Evolutionary conservation across 2,113 vertebrate species (phyloP).

Genomic region (Vanacampus margaritifer): DNA sequence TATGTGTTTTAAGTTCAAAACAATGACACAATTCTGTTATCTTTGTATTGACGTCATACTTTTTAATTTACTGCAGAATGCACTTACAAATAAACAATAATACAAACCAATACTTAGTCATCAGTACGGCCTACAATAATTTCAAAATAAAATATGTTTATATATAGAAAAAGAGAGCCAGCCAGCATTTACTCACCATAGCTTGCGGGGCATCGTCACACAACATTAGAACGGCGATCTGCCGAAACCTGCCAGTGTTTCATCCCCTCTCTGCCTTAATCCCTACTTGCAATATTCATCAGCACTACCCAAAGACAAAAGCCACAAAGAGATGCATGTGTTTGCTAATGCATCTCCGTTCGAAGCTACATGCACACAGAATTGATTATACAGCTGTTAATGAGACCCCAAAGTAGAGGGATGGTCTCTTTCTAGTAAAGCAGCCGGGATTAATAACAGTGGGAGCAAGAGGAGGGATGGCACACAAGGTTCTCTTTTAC

Average conservation of each 20-base stretch:
- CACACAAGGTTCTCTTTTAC: neutral
- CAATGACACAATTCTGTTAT: neutral
- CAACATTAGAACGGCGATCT: constrained; percentile 24
- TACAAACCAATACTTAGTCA: neutral
- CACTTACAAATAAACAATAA: too few species aligned
- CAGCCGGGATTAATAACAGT: constrained; percentile 25
- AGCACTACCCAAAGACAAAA: constrained; percentile 56
- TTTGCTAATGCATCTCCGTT: constrained; percentile 18
- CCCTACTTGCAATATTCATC: constrained; percentile 50
- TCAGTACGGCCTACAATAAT: neutral
- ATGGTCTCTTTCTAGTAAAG: constrained; percentile 40
- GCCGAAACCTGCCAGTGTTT: constrained; percentile 13
- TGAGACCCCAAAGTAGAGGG: constrained; percentile 39
- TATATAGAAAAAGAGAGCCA: neutral
- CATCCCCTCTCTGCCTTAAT: constrained; percentile 30
- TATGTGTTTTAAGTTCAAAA: neutral
- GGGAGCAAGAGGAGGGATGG: constrained; percentile 5
- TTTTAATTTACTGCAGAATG: too few species aligned
- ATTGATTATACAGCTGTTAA: constrained; percentile 60
- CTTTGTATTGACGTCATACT: too few species aligned
- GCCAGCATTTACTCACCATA: constrained; percentile 55
- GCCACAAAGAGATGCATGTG: constrained; percentile 46
- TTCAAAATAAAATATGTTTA: neutral
- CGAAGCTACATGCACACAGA: constrained; percentile 2
- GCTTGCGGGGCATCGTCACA: constrained; percentile 61